Percentiles rank a stretch among this genome's conserved stretches.
Evolutionary conservation across 2,888 invertebrate genomes (phyloP).

Genomic region (Caenorhabditis zanzibari): DNA sequence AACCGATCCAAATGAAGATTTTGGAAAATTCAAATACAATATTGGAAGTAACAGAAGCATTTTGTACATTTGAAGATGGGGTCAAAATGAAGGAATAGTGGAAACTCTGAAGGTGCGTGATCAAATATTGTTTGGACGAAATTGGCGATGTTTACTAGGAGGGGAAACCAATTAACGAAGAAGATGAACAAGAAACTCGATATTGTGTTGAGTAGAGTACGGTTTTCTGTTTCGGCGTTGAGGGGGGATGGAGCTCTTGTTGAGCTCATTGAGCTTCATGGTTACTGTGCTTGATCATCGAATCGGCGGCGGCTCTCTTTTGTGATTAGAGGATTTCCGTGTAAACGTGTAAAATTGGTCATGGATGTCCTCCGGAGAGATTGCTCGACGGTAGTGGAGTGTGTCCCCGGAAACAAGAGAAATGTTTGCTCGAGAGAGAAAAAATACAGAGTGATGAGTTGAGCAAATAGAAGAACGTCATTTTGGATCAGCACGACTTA

Average conservation of each 20-base stretch:
- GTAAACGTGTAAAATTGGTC: constrained; percentile 50
- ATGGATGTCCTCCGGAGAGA: constrained; percentile 45
- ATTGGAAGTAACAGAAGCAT: constrained; percentile 16
- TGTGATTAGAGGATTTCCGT: constrained; percentile 25
- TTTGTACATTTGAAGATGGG: constrained; percentile 17
- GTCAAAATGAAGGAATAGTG: neutral
- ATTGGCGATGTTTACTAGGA: constrained; percentile 41
- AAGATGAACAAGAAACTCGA: constrained; percentile 57
- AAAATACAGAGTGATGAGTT: constrained; percentile 24
- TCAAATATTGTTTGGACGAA: constrained; percentile 41
- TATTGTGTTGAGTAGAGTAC: constrained; percentile 41
- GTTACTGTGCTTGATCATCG: constrained; percentile 40
- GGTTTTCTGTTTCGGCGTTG: constrained; percentile 26
- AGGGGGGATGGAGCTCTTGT: constrained; percentile 1
- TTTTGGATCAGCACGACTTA: constrained; percentile 39
- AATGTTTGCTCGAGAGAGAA: constrained; percentile 37
- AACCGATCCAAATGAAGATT: neutral
- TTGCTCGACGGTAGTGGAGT: constrained; percentile 32
- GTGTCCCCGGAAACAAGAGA: constrained; percentile 49
- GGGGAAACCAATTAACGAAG: constrained; percentile 51
- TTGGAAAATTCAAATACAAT: constrained; percentile 6
- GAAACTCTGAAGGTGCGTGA: constrained; percentile 39
- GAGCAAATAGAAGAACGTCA: constrained; percentile 46
- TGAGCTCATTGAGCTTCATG: constrained; percentile 38
- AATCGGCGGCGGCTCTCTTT: constrained; percentile 16